Base-by-base conservation (phyloP, 2,113 vertebrate genomes). In the Rhinolophus ferrumequinum region DNA sequence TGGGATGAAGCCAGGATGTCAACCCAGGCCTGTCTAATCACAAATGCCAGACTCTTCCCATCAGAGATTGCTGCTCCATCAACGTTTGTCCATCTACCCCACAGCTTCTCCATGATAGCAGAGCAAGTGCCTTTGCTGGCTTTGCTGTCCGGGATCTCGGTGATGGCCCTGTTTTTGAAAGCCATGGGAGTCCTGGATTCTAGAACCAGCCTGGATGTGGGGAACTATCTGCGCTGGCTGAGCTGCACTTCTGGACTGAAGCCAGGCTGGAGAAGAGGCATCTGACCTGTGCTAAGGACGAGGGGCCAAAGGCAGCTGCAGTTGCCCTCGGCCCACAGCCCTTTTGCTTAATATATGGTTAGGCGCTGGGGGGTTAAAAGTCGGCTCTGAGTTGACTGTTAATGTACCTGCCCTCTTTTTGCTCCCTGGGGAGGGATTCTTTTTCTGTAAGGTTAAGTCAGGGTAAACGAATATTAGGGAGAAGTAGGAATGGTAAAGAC, bases 321-420 rank as follows among this genome's bases (percentile, higher is more conserved):
- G 82, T 69, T 75, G 62, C 91, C 90, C 86, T 81, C 11, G 0
- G 11, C 33, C 26, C 5, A 22, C 5, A 38, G 94, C 60, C 92
- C 60, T 93, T 90, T 83, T 77, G 54, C 92, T 97, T 95, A 67
- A 85, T 87, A 54, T 75, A 30, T 69, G 85, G 83, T 88, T 87
- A 96, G 95, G 79, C 54, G 14, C 66, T 72, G 44, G 38, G 58
- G 79, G 54, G 86, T 69, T 90, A 94, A 94, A 79, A 91, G 87
- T 86, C 41, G 41, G 38, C 92, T 90, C 52, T 33, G 88, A 94
- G 93, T 88, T 92, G 93, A 93, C 83, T 72, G 33, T 89, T 73
- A 84, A 75, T 95, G 88, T 85, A 90, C 93, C 96, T 96, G 92
- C 72, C 33, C 56, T 83, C 83, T 73, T 81, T n/a, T 79, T 95